Evolutionary conservation across 2,113 vertebrate species (phyloP).

Genomic region (Collichthys lucidus): DNA sequence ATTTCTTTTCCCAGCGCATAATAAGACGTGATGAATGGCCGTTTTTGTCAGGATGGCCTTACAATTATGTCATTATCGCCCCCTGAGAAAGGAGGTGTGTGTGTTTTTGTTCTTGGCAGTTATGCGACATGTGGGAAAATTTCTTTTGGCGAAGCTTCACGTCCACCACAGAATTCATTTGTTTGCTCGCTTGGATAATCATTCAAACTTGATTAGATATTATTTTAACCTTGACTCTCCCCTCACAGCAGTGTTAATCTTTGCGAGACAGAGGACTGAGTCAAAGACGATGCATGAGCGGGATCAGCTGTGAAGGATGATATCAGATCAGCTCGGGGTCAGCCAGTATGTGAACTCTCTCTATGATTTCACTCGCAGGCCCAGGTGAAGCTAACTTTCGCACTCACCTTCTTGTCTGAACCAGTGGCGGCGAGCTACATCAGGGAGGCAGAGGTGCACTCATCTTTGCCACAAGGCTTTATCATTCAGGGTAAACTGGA

Average conservation of each 20-base stretch:
- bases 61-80: constrained; percentile 80
- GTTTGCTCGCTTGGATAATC: constrained; percentile 60
- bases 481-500: constrained; percentile 64
- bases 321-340: constrained; percentile 57
- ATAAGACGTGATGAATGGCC: constrained; percentile 71
- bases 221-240: constrained; percentile 55
- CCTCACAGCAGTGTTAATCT: constrained; percentile 29
- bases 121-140: constrained; percentile 58
- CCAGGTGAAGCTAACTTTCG: constrained; percentile 20
- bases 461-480: constrained; percentile 43
- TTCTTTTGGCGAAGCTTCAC: constrained; percentile 4
- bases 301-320: constrained; percentile 58
- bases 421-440: constrained; percentile 26
- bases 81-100: constrained; percentile 59
- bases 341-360: constrained; percentile 36
- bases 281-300: constrained; percentile 44
- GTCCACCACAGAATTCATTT: constrained; percentile 47
- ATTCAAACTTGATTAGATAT: constrained; percentile 47
- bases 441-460: constrained; percentile 41
- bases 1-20: constrained; percentile 58
- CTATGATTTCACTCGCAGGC: constrained; percentile 20
- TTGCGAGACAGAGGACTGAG: constrained; percentile 18
- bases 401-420: constrained; percentile 28
- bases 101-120: constrained; percentile 37
- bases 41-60: constrained; percentile 66